Evolutionary conservation across 2,888 invertebrate genomes (phyloP), one percentile per base, ranked within the genome.

Genomic region (Phoronis australis): DNA sequence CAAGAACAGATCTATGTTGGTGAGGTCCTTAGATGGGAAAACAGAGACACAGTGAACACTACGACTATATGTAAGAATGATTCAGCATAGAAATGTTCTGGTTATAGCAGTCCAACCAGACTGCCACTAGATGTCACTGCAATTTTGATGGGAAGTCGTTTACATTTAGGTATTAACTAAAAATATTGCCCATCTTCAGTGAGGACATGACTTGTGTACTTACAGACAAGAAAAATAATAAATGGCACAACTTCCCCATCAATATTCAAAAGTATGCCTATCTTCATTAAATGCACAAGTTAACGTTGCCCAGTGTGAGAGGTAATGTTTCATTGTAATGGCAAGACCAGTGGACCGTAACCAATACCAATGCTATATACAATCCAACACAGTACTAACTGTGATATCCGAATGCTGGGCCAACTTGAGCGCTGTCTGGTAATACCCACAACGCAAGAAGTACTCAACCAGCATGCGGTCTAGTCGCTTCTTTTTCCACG

Each of bases 381-480:
- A 31, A 9, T 12, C 9, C 31, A 9, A 12, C 15, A 9, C 31
- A 12, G 31, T 31, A 40, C 47, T 43, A 52, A 75, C 77, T 71
- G 79, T 77, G 47, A 80, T 75, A 38, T 73, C 72, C 12, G 88
- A 86, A 45, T 87, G 84, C 46, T 87, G 85, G 0, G 94, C 90
- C 24, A 99, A 80, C 67, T 87, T 86, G 57, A 87, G 85, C 0
- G 97, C 97, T 0, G 95, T 88, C 68, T 90, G 90, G 75, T 99
- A 96, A 79, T 93, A 95, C 0, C 99, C 97, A 71, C 89, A 87
- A 50, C 95, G 82, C 21, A 99, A 82, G 70, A 96, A 89, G 78
- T 97, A 95, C 73, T 99, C 97, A 15, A 97, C 91, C 45, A 99
- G 82, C 88, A 99, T 91, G 46, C 99, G 84, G 78, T 97, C 95